Evolutionary conservation across 2,113 vertebrate species (phyloP).

Genomic region (Pluvialis apricaria): DNA sequence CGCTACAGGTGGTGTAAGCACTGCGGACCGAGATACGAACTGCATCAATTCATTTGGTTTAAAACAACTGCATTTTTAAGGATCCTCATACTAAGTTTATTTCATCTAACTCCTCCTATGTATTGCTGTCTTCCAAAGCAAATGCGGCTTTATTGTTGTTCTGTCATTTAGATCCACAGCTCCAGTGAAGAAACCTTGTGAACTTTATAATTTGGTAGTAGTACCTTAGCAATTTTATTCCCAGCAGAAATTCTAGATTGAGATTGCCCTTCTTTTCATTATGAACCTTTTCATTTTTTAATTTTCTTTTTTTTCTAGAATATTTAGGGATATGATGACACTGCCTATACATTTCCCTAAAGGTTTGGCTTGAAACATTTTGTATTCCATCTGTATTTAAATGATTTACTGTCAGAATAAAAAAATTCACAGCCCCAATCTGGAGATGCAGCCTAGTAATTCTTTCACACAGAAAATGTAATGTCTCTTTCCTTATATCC

Average conservation of each 20-base stretch:
- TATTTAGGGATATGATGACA: background rate
- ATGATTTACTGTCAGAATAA: conserved; percentile 40
- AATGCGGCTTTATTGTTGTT: background rate
- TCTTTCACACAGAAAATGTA: conserved; percentile 29
- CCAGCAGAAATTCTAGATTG: background rate
- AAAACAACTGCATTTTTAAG: background rate
- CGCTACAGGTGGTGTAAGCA: background rate
- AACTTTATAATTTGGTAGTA: background rate
- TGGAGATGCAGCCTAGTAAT: conserved; percentile 30
- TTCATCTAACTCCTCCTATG: background rate
- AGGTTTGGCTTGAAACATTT: background rate
- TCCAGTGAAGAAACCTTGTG: background rate
- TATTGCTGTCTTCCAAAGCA: background rate
- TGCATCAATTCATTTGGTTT: background rate
- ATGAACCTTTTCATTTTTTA: background rate
- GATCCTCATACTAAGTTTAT: background rate
- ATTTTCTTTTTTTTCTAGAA: background rate
- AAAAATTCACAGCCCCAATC: background rate
- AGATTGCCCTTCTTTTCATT: background rate
- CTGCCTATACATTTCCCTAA: background rate
- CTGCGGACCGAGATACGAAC: background rate
- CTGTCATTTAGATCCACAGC: background rate
- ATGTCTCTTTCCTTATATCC: conserved; percentile 4
- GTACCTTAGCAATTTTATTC: background rate
- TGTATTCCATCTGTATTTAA: conserved; percentile 10